Base-by-base conservation (phyloP, 2,888 invertebrate species). In the Lumbricus terrestris region DNA sequence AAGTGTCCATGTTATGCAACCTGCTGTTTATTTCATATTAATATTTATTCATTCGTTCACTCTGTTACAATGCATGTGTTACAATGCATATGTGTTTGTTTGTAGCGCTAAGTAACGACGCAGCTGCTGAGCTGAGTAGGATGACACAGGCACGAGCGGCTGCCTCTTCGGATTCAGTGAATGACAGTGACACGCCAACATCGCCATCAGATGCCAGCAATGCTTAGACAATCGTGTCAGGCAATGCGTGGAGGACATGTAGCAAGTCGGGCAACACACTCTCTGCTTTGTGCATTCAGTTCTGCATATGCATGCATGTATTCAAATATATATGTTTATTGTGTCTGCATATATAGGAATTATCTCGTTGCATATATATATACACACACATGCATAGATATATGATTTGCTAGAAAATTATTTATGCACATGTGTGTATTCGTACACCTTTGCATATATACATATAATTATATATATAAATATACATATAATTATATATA, bases 91-190 rank as follows among this genome's bases (percentile, higher is more conserved):
- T 85, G 35, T 35, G 85, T 37, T 85, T 1, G 18, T 85, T 85
- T 85, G 33, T 85, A 85, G 85, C 85, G 20, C 85, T 85, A 34
- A 85, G 85, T 37, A 85, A 85, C 35, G 85, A 85, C 35, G 85
- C 85, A 35, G 85, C 85, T 6, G 85, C 85, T 85, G 85, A 85
- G 23, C 37, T 85, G 85, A 85, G 15, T 85, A 4, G 85, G 35
- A 85, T 85, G 85, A 37, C 85, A 37, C 85, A 85, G 85, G 85
- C 85, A 34, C 85, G 85, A 85, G 85, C 18, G 6, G 37, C 85
- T 29, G 34, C 85, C 85, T 18, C 35, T 85, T 85, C 85, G 3
- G 37, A 85, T 85, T 85, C 85, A 35, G 85, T 85, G 34, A 85
- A 85, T 85, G 85, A 85, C 34, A 37, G 35, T 85, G 85, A 85